Base-by-base conservation (phyloP, 2,888 invertebrate species). In the Stegana nigrithorax region DNA sequence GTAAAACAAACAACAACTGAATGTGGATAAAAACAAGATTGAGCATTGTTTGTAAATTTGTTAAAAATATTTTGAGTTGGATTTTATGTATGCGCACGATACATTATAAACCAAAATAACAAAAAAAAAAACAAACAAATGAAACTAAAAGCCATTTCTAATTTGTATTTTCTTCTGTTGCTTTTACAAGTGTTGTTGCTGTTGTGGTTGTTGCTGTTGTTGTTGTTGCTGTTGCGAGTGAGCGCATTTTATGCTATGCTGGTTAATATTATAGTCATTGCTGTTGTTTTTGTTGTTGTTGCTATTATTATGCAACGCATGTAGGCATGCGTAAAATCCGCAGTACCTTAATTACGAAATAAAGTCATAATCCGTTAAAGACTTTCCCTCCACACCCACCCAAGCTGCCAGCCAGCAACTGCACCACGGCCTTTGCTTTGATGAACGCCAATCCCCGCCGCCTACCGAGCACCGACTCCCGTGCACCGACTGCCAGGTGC, bases 131-230 rank as follows among this genome's bases (percentile, higher is more conserved):
- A n/a, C 4, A 29, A 17, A 53, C 14, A 27, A 53, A 27, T 26
- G 2, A n/a, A 75, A 23, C 21, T 12, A 25, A 79, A 75, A 72
- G 74, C 72, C 72, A 75, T 75, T 80, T 75, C 75, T 75, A 75
- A 75, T 80, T 75, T 78, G n/a, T 72, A 67, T 80, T 74, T 69
- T 73, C 74, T 80, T 75, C 78, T 75, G 76, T 75, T 78, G 78
- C 75, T 80, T 78, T 67, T 68, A 12, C 25, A 12, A 25, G 2
- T 23, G 12, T 23, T 47, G n/a, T 47, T 36, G 2, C 10, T 36
- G 10, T 36, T 36, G 3, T 36, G 10, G 10, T 7, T 36, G n/a
- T n/a, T 42, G 42, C 17, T 42, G 7, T 42, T 42, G 42, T 42
- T 42, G 42, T 6, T n/a, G 39, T 12, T 39, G 14, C 14, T 42